Evolutionary conservation across 2,797 vertebrate genomes (phyloP).

Genomic region (Xiphorhynchus erythropygius): DNA sequence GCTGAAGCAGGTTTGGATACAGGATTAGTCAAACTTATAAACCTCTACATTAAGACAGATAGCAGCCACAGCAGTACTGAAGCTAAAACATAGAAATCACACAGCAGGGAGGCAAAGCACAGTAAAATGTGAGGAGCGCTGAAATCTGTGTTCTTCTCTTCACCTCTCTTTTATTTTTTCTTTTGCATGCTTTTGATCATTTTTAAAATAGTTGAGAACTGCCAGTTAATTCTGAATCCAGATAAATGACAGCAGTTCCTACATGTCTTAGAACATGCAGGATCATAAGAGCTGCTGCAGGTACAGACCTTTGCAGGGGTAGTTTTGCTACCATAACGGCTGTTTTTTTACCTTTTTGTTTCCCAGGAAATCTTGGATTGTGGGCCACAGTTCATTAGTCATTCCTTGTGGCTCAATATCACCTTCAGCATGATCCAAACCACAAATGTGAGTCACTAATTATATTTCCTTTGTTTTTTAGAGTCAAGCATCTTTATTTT

Average conservation of each 20-base stretch:
- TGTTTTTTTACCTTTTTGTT: not conserved
- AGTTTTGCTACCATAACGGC: not conserved
- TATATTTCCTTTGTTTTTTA: not conserved
- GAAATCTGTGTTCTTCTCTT: not conserved
- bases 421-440: not conserved
- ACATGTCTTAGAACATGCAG: not conserved
- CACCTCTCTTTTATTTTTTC: not conserved
- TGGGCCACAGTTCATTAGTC: not conserved
- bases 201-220: constrained; percentile 4
- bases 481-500: not conserved
- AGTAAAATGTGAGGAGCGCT: constrained; percentile 8
- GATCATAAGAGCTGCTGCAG: not conserved
- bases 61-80: not conserved
- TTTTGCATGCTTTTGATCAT: not conserved
- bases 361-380: not conserved
- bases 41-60: not conserved
- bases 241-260: not conserved
- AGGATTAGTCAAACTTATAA: not conserved
- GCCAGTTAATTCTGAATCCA: not conserved
- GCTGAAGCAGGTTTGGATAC: not conserved
- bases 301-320: not conserved
- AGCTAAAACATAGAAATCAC: constrained; percentile 31
- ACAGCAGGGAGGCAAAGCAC: constrained; percentile 4
- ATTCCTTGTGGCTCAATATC: not conserved
- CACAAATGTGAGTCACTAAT: not conserved